A percentile compares a stretch with the other conserved stretches of the same genome.
Evolutionary conservation across 2,888 invertebrate genomes (phyloP).

Genomic region (Drosophila longiperda): DNA sequence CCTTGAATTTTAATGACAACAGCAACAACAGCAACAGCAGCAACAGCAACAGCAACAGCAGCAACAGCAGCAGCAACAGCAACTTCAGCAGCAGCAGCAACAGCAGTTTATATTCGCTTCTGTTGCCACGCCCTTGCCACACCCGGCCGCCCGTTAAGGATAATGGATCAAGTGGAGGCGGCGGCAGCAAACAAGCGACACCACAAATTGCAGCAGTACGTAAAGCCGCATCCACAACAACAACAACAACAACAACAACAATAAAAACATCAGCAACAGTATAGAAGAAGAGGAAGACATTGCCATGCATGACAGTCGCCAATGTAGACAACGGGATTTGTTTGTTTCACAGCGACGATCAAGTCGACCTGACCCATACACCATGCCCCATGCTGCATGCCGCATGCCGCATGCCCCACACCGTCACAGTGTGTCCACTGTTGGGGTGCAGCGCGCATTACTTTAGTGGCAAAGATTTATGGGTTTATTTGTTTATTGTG

Average conservation of each 20-base stretch:
- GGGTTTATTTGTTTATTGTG: slow-evolving; percentile 76
- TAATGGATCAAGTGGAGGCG: slow-evolving; percentile 80
- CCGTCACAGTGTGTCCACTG: neutral
- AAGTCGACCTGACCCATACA: slow-evolving; percentile 30
- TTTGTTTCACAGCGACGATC: slow-evolving; percentile 70
- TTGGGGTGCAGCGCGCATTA: slow-evolving; percentile 51
- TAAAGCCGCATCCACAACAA: slow-evolving; percentile 50
- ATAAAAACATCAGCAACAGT: slow-evolving; percentile 17
- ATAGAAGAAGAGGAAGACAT: slow-evolving; percentile 46
- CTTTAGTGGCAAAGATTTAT: slow-evolving; percentile 74
- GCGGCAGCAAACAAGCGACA: slow-evolving; percentile 71
- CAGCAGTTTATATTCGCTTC: slow-evolving; percentile 31
- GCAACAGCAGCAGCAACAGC: slow-evolving; percentile 56
- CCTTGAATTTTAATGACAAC: slow-evolving; percentile 83
- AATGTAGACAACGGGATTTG: slow-evolving; percentile 75
- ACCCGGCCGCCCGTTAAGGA: slow-evolving; percentile 52
- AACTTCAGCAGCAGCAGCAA: slow-evolving; percentile 23
- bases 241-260: slow-evolving; percentile 22
- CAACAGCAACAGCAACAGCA: slow-evolving; percentile 39
- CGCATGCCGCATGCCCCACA: neutral
- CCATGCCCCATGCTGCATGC: neutral
- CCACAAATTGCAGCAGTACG: slow-evolving; percentile 74
- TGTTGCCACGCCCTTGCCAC: neutral
- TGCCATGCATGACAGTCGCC: slow-evolving; percentile 69
- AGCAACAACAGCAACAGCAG: slow-evolving; percentile 45